Conservation (phyloP, 2,888 invertebrate genomes). For the Catocala nupta region DNA sequence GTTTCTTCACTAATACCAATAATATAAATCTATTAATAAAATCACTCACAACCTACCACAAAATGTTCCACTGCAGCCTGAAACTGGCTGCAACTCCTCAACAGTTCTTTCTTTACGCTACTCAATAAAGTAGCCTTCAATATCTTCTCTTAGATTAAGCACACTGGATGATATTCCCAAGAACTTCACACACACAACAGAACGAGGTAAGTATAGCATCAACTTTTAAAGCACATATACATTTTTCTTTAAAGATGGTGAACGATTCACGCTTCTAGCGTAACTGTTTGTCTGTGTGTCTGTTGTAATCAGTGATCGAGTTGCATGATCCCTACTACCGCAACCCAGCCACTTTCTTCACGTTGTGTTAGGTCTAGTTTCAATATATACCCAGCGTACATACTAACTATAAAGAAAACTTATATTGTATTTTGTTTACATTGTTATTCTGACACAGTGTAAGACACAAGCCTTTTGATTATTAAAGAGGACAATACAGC, state of each 20-base stretch:
- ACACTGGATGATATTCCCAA: no score
- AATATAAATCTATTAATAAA: no score
- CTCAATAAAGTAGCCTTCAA: no score
- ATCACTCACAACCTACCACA: no score
- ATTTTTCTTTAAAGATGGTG: slow-evolving; percentile 6
- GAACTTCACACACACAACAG: no score
- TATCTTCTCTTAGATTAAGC: no score
- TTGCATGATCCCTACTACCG: slow-evolving; percentile 38
- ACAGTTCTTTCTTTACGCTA: no score
- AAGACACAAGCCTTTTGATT: neutral
- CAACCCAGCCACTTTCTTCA: slow-evolving; percentile 37
- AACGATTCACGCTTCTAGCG: slow-evolving; percentile 2
- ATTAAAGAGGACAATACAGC: neutral
- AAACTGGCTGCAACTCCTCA: no score
- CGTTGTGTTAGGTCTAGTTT: slow-evolving; percentile 22
- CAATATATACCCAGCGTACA: slow-evolving; percentile 33
- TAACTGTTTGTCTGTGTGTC: slow-evolving; percentile 22
- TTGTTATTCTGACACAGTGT: slow-evolving; percentile 36
- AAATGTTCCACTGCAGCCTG: no score
- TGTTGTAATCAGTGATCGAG: slow-evolving; percentile 19
- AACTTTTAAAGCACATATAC: no score
- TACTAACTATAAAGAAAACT: slow-evolving; percentile 41
- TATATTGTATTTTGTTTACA: slow-evolving; percentile 29
- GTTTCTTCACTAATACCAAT: no score
- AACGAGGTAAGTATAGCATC: no score